Evolutionary conservation across 2,888 invertebrate species (phyloP).

Genomic region (Capitulum mitella): DNA sequence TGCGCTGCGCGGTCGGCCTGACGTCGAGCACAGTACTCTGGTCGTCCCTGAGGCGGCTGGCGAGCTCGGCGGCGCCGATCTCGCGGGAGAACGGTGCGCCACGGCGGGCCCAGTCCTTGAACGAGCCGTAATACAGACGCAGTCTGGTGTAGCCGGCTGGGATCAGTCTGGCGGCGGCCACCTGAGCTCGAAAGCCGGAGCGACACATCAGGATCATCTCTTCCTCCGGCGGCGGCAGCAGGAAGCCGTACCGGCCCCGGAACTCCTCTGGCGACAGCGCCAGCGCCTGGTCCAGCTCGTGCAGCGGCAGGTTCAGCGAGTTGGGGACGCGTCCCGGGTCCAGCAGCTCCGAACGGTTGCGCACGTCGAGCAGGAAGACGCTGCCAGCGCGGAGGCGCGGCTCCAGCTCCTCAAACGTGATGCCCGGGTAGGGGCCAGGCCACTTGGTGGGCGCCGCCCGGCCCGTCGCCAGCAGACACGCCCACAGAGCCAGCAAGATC

Average conservation of each 20-base stretch:
- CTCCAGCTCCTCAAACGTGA: not conserved
- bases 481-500: not conserved
- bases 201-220: not conserved
- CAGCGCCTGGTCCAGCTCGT: not conserved
- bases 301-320: constrained; percentile 7
- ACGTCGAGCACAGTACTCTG: not conserved
- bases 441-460: not conserved
- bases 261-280: not conserved
- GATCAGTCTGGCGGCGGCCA: not conserved
- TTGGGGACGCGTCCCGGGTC: not conserved
- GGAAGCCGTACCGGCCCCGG: not conserved
- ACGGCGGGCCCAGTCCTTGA: not conserved
- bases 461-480: not conserved
- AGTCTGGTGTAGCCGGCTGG: not conserved
- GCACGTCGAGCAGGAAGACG: not conserved
- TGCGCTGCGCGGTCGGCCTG: not conserved
- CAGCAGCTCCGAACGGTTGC: not conserved
- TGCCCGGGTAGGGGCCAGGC: not conserved
- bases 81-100: not conserved
- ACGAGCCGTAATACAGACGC: not conserved
- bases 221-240: not conserved
- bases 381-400: not conserved
- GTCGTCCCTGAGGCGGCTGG: not conserved
- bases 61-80: not conserved
- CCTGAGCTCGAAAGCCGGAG: not conserved